phyloP scores from a whole-genome alignment of 1,140 invertebrate genomes.

The Agrypnia vestita region DNA sequence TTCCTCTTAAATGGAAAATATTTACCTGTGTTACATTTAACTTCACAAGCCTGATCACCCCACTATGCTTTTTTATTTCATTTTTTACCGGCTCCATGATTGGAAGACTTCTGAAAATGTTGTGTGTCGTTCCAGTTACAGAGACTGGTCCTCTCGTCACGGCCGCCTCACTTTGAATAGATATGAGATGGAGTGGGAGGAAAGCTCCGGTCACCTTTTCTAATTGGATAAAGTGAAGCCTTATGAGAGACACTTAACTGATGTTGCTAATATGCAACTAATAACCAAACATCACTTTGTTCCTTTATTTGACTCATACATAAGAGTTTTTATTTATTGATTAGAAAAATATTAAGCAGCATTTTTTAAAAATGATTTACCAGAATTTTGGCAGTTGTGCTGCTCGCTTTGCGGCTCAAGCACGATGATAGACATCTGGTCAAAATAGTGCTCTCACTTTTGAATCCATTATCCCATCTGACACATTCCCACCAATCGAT shows the following conservation, averaged over 20 bases:
- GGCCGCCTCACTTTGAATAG: not conserved
- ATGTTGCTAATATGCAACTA: conserved; percentile 13
- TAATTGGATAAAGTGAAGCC: conserved; percentile 42
- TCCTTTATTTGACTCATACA: not conserved
- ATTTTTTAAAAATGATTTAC: too few species aligned
- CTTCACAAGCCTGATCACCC: conserved; percentile 63
- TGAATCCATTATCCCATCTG: too few species aligned
- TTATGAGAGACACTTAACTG: not conserved
- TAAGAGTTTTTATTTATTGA: not conserved
- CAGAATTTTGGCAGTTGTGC: too few species aligned
- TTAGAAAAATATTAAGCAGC: not conserved
- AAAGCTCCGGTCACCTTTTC: not conserved
- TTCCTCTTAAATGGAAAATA: not conserved
- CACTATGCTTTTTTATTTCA: conserved; percentile 62
- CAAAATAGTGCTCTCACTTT: too few species aligned
- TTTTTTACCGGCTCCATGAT: conserved; percentile 63
- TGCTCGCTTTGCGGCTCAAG: too few species aligned
- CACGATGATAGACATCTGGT: too few species aligned
- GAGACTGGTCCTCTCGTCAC: not conserved
- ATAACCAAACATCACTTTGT: not conserved
- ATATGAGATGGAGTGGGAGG: conserved; percentile 5
- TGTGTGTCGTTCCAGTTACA: not conserved
- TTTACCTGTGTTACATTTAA: conserved; percentile 64
- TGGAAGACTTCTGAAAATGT: not conserved
- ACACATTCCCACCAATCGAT: too few species aligned